A percentile compares a stretch with the other conserved stretches of the same genome.
Evolutionary conservation across 2,888 invertebrate genomes (phyloP).

Genomic region (Polymixis lichenea): DNA sequence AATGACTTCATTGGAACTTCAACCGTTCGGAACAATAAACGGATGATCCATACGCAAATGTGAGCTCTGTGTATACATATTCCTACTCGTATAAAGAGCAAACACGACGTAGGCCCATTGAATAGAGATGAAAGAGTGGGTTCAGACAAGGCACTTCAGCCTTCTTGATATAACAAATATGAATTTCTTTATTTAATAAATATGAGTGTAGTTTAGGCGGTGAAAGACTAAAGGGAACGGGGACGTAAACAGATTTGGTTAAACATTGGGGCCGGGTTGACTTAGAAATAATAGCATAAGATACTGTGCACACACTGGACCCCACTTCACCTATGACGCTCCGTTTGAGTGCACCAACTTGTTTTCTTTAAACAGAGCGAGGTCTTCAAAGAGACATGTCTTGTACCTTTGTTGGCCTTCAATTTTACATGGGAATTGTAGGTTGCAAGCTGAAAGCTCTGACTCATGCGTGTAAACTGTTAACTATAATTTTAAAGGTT

Average conservation of each 20-base stretch:
- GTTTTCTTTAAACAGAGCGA: slow-evolving; percentile 87
- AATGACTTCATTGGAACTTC: slow-evolving; percentile 39
- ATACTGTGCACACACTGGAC: slow-evolving; percentile 84
- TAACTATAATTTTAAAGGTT: slow-evolving; percentile 46
- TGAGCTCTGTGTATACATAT: slow-evolving; percentile 29
- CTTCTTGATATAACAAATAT: slow-evolving; percentile 70
- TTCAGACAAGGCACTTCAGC: slow-evolving; percentile 64
- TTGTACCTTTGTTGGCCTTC: slow-evolving; percentile 70
- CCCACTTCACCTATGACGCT: slow-evolving; percentile 85
- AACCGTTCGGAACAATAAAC: slow-evolving; percentile 35
- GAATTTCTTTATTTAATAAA: slow-evolving; percentile 75
- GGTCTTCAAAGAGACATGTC: slow-evolving; percentile 71
- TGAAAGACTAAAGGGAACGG: slow-evolving; percentile 85
- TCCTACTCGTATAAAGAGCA: slow-evolving; percentile 35
- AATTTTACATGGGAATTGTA: slow-evolving; percentile 68
- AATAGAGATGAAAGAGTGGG: slow-evolving; percentile 64
- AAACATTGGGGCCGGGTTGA: slow-evolving; percentile 86
- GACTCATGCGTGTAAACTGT: slow-evolving; percentile 45
- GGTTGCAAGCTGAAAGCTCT: slow-evolving; percentile 60
- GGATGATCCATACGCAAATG: slow-evolving; percentile 33
- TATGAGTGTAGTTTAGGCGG: slow-evolving; percentile 80
- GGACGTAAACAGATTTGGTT: slow-evolving; percentile 87
- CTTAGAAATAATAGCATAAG: slow-evolving; percentile 90
- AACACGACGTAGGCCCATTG: slow-evolving; percentile 56
- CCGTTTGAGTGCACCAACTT: slow-evolving; percentile 86